These are phyloP conservation scores for Episyrphus balteatus DNA, from an alignment of 1,140 invertebrate species.

Conservation along the genomic window DNA sequence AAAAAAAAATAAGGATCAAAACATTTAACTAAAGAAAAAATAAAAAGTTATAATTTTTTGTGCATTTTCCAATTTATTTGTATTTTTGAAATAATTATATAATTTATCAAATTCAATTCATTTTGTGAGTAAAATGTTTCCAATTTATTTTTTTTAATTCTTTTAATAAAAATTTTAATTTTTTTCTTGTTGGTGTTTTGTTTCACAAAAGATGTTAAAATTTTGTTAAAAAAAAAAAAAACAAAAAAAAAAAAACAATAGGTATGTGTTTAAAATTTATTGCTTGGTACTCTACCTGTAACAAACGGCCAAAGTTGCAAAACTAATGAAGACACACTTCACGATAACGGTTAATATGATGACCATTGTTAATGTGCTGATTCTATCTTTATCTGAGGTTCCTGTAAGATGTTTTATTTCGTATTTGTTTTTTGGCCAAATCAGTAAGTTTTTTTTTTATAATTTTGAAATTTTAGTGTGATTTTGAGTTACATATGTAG, in stretches of 20 bases:
- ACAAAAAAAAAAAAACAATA: constrained; percentile 6
- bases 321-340: constrained; percentile 85
- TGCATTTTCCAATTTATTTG: too few species aligned
- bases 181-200: not conserved
- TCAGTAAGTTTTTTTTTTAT: not conserved
- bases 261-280: constrained; percentile 4
- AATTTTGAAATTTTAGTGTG: not conserved
- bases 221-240: constrained; percentile 9
- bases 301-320: constrained; percentile 87
- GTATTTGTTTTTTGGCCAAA: constrained; percentile 6
- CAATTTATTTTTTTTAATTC: too few species aligned
- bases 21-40: too few species aligned
- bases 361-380: constrained; percentile 82
- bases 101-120: too few species aligned
- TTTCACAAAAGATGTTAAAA: not conserved
- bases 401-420: constrained; percentile 47
- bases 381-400: constrained; percentile 57
- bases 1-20: too few species aligned
- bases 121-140: too few species aligned
- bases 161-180: too few species aligned
- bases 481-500: too few species aligned
- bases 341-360: constrained; percentile 84
- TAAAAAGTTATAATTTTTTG: too few species aligned
- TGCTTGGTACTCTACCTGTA: constrained; percentile 73
- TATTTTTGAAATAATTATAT: too few species aligned